Evolutionary conservation across 2,888 invertebrate species (phyloP), one percentile per base, ranked within the genome.

Genomic region (Heliconius charithonia): DNA sequence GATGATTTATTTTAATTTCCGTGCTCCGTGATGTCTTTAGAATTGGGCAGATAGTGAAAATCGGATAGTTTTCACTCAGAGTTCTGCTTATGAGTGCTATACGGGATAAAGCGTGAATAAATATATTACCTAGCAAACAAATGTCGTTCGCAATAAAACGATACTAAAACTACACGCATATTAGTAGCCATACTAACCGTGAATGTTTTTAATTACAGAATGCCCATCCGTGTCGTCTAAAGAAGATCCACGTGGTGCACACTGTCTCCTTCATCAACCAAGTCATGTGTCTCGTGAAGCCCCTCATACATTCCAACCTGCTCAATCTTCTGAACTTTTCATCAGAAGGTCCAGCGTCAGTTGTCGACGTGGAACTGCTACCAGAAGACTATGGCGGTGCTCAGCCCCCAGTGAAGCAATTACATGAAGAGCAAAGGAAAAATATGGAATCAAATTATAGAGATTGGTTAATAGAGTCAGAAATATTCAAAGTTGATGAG

Each of bases 191-290:
- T 37, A 41, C 1, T 59, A 22, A 67, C 51, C 0, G 9, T 22
- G 22, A n/a, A 32, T 41, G 0, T n/a, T 51, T 32, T 59, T n/a
- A 45, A 41, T 92, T 94, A 29, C 90, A 96, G 96, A 96, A 96
- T 86, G 97, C 96, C 0, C 96, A 96, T 86, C 96, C 97, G 1
- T 96, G 96, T 73, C 95, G 96, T 78, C 92, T 97, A 27, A 96
- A 96, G 89, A 96, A 95, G 85, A 95, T 97, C 84, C 96, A 96
- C 88, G 95, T 97, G 1, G 94, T 97, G 67, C 96, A 97, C 87
- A 96, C 96, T 0, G 96, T 96, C 10, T 96, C 96, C 71, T 96
- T 96, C 91, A 96, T 97, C 84, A 96, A 96, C 87, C 96, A 96
- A 89, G 95, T 96, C 32, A 96, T 96, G 96, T 95, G 96, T 76